Evolutionary conservation across 2,113 vertebrate genomes (phyloP), one percentile per base, ranked within the genome.

Genomic region (Mionectes macconnelli): DNA sequence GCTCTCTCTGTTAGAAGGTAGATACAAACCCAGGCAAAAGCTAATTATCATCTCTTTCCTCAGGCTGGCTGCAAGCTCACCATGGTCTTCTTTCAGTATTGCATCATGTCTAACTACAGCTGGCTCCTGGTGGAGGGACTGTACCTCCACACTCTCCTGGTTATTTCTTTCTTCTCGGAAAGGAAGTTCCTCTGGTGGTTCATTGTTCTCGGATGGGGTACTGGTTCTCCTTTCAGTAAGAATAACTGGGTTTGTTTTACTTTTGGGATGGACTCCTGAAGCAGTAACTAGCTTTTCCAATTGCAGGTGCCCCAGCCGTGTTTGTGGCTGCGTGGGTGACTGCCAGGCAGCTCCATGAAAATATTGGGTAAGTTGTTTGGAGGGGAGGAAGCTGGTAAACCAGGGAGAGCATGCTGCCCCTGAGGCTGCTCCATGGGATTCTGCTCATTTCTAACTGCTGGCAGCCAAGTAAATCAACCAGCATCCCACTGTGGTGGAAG

Each of bases 61-160:
- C 97, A 99, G 99, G 98, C 94, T 88, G 98, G 97, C 14, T 99
- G 99, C 84, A 99, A 99, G 96, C 97, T 98, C n/a, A 98, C 98
- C 80, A 97, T 99, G 98, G 96, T 99, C 94, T 98, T 99, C 92
- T 99, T 99, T 93, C 99, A 99, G 96, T 99, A 99, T 95, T 99
- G 98, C 97, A 99, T 99, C 96, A 95, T 99, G 98, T 98, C 98
- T 35, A 99, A 99, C 97, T 99, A 99, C 93, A 98, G 98, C 97
- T 99, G 99, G 99, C 97, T 99, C 93, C 98, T 99, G 9, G 98
- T 98, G 60, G 99, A 99, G 95, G 99, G 99, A 23, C 98, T 99
- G 77, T 99, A 99, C 94, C 99, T 99, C 24, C 99, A 99, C 96
- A 98, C 98, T 1, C 98, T 99, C 67, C 98, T 99, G 68, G 98